Conservation (phyloP, 2,888 invertebrate genomes). For the Cistogaster globosa region DNA sequence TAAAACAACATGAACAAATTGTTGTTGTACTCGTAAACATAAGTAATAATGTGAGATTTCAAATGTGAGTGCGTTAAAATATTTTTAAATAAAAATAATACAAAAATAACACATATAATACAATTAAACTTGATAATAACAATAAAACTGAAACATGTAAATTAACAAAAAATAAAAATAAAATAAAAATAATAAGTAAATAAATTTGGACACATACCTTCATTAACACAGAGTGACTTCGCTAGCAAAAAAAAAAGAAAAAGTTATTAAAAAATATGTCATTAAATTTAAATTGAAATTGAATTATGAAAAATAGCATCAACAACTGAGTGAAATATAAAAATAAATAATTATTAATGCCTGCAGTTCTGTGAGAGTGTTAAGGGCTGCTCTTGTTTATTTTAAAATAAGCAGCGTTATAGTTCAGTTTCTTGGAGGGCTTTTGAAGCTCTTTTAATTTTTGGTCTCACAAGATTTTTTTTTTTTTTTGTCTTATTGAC, state of each 20-base stretch:
- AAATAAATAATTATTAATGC: background rate
- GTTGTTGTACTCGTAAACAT: conserved; percentile 14
- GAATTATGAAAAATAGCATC: conserved; percentile 58
- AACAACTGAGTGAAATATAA: conserved; percentile 23
- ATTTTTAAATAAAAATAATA: conserved; percentile 43
- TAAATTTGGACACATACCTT: conserved; percentile 10
- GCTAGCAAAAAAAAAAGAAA: background rate
- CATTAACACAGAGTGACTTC: background rate
- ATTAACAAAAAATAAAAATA: conserved; percentile 58
- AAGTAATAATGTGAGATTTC: background rate
- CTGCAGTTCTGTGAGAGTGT: conserved; percentile 6
- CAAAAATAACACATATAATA: conserved; percentile 33
- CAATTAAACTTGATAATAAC: conserved; percentile 51
- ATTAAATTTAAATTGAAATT: conserved; percentile 67
- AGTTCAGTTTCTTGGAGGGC: no score
- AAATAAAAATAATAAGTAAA: conserved; percentile 18
- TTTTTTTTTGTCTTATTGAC: no score
- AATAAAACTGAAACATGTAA: conserved; percentile 60
- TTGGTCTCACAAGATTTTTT: no score
- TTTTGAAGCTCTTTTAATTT: no score
- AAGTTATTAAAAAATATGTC: conserved; percentile 64
- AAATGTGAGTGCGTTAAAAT: conserved; percentile 6
- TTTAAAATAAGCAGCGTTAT: no score
- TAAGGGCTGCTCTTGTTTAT: no score
- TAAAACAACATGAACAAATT: conserved; percentile 59